These are phyloP conservation scores for Acrossocheilus fasciatus DNA, from an alignment of 2,797 vertebrate species.

Conservation along the genomic window DNA sequence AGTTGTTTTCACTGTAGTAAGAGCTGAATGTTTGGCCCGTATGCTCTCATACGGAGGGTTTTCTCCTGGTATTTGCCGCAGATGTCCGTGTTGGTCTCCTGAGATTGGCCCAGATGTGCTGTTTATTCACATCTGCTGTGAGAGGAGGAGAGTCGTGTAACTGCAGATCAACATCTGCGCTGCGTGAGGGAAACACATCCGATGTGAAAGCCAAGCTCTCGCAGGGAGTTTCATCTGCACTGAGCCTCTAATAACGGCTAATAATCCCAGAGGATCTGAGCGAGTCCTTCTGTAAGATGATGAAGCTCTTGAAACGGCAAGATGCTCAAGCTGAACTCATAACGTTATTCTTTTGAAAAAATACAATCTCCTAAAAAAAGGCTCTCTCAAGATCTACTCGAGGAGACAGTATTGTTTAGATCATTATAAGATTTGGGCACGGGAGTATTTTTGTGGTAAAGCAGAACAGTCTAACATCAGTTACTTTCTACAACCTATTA, in stretches of 20 bases:
- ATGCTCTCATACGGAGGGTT: neutral
- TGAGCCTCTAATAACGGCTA: neutral
- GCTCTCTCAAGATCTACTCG: neutral
- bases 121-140: conserved; percentile 30
- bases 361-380: neutral
- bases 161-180: conserved; percentile 45
- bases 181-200: neutral
- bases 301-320: too few species aligned
- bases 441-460: too few species aligned
- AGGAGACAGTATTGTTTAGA: too few species aligned
- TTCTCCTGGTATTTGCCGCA: conserved; percentile 32
- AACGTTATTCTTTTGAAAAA: neutral
- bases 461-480: too few species aligned
- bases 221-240: too few species aligned
- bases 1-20: too few species aligned
- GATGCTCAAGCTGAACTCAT: neutral
- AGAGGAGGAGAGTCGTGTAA: conserved; percentile 19
- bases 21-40: neutral
- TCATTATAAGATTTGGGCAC: too few species aligned
- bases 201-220: neutral
- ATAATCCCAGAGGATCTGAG: neutral
- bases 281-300: too few species aligned
- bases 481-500: too few species aligned
- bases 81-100: conserved; percentile 31
- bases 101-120: conserved; percentile 50